These are phyloP conservation scores for Acinonyx jubatus DNA, from an alignment of 2,113 vertebrate species.

Conservation along the genomic window DNA sequence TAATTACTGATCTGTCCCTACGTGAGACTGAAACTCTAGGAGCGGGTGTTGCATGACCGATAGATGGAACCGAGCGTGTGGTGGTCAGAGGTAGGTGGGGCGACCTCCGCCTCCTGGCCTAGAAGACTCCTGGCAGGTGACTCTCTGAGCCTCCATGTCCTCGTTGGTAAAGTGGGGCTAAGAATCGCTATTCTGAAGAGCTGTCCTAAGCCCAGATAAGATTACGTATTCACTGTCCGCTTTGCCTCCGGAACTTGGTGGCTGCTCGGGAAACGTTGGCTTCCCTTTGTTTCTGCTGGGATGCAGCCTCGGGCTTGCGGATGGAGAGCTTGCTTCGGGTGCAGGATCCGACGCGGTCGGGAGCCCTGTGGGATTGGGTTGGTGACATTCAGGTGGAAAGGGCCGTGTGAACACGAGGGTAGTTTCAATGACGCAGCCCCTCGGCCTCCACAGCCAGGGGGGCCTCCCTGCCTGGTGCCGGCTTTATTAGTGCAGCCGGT, in stretches of 20 bases:
- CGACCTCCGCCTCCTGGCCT: background rate
- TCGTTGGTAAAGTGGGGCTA: background rate
- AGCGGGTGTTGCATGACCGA: background rate
- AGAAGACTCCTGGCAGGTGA: background rate
- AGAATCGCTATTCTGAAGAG: background rate
- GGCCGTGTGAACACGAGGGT: background rate
- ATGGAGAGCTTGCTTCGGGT: background rate
- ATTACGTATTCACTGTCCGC: rapidly evolving
- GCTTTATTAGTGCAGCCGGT: background rate
- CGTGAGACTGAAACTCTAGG: background rate
- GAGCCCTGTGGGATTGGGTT: background rate
- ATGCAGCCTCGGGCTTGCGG: background rate
- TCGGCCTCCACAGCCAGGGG: background rate
- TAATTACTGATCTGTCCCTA: background rate
- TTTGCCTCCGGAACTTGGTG: rapidly evolving
- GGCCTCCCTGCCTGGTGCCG: background rate
- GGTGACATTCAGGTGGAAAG: background rate
- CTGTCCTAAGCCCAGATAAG: background rate
- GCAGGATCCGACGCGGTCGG: background rate
- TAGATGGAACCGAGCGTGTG: background rate
- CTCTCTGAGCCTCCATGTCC: background rate
- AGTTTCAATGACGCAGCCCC: background rate
- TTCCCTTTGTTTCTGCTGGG: background rate
- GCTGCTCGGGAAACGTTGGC: background rate
- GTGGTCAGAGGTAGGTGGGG: background rate